These are phyloP conservation scores for Sylvia atricapilla DNA, from an alignment of 2,113 vertebrate species.

Conservation along the genomic window DNA sequence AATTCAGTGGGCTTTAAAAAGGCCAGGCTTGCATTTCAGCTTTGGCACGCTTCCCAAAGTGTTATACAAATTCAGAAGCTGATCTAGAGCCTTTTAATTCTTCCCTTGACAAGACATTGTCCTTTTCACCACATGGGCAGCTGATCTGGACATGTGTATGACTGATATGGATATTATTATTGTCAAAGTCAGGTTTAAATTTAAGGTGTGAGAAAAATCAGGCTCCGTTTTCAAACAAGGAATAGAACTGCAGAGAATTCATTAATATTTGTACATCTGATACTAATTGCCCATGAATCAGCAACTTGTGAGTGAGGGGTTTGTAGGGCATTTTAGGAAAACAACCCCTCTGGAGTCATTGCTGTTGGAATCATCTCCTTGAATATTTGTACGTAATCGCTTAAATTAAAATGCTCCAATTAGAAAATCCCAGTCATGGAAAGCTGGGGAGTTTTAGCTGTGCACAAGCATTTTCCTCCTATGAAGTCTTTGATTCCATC, in stretches of 20 bases:
- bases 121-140: background rate
- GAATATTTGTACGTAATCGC: background rate
- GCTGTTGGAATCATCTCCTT: background rate
- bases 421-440: background rate
- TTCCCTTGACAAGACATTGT: background rate
- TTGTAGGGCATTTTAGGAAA: background rate
- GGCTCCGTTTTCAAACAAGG: background rate
- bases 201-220: background rate
- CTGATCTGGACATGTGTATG: background rate
- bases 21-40: background rate
- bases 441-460: background rate
- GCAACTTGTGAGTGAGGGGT: background rate
- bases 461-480: rapidly evolving
- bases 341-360: no score
- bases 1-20: conserved; percentile 38
- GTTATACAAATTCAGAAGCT: background rate
- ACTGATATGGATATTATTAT: background rate
- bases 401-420: background rate
- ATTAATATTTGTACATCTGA: background rate
- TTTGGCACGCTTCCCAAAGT: background rate
- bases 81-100: background rate
- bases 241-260: background rate
- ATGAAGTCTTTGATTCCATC: background rate
- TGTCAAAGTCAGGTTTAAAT: background rate
- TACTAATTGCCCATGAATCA: background rate